Evolutionary conservation across 1,140 invertebrate genomes (phyloP).

Genomic region (Oryctes rhinoceros): DNA sequence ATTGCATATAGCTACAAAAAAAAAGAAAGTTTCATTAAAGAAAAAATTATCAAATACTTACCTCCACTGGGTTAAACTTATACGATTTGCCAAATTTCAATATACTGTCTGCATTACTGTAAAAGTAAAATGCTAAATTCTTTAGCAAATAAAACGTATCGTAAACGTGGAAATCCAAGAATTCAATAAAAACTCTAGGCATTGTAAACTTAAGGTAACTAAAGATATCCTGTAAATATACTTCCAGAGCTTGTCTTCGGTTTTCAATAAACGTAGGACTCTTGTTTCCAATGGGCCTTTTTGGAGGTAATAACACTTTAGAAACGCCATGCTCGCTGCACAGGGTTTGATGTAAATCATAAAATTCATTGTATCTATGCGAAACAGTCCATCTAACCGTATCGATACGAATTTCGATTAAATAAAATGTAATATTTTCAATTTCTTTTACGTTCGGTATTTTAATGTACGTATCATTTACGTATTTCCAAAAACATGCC

Average conservation of each 20-base stretch:
- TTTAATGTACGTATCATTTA: conserved; percentile 67
- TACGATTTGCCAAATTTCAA: conserved; percentile 68
- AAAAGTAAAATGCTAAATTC: conserved; percentile 77
- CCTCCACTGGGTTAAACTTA: conserved; percentile 78
- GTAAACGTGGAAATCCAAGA: conserved; percentile 83
- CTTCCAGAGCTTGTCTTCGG: conserved; percentile 78
- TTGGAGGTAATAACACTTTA: conserved; percentile 88
- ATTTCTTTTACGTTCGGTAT: conserved; percentile 67
- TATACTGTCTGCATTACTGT: conserved; percentile 73
- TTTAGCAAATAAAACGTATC: conserved; percentile 84
- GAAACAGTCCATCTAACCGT: conserved; percentile 81
- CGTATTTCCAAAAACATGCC: conserved; percentile 71
- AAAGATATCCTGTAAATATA: conserved; percentile 81
- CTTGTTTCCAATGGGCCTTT: conserved; percentile 78
- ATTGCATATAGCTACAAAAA: conserved; percentile 84
- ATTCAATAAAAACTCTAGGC: conserved; percentile 78
- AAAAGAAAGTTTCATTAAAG: conserved; percentile 47
- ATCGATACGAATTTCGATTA: conserved; percentile 73
- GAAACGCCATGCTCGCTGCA: conserved; percentile 79
- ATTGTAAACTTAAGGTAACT: conserved; percentile 77
- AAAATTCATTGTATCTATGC: conserved; percentile 90
- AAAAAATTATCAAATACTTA: conserved; percentile 58
- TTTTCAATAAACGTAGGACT: conserved; percentile 85
- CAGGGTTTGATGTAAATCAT: conserved; percentile 84
- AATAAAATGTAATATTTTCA: conserved; percentile 72